Conservation (phyloP, 2,113 vertebrate species). For the Dicerorhinus sumatrensis region DNA sequence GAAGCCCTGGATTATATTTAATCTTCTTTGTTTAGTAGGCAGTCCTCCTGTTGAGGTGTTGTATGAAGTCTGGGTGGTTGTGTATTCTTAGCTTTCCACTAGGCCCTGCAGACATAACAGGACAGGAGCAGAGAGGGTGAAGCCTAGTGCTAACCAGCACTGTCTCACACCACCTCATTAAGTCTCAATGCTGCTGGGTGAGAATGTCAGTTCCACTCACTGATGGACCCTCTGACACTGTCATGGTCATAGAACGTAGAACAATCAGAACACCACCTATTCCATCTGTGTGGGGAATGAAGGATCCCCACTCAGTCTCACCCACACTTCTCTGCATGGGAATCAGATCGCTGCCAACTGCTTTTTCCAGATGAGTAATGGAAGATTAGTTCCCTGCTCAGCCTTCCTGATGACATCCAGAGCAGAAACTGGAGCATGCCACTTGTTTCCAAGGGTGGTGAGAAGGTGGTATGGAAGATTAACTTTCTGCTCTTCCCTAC, state of each 20-base stretch:
- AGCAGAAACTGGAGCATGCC: background rate
- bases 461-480: background rate
- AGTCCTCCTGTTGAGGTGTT: background rate
- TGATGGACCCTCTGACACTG: no score
- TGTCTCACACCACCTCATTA: background rate
- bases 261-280: background rate
- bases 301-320: background rate
- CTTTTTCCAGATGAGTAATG: background rate
- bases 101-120: background rate
- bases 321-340: background rate
- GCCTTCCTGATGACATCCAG: background rate
- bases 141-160: background rate
- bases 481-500: background rate
- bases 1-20: background rate
- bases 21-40: background rate
- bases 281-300: background rate
- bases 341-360: background rate
- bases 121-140: background rate
- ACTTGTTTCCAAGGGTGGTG: background rate
- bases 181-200: background rate
- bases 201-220: background rate
- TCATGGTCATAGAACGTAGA: background rate
- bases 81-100: background rate
- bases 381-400: background rate
- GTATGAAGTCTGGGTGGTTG: background rate